These are phyloP conservation scores for Caenorhabditis virilis DNA, from an alignment of 2,888 invertebrate species.

Conservation along the genomic window DNA sequence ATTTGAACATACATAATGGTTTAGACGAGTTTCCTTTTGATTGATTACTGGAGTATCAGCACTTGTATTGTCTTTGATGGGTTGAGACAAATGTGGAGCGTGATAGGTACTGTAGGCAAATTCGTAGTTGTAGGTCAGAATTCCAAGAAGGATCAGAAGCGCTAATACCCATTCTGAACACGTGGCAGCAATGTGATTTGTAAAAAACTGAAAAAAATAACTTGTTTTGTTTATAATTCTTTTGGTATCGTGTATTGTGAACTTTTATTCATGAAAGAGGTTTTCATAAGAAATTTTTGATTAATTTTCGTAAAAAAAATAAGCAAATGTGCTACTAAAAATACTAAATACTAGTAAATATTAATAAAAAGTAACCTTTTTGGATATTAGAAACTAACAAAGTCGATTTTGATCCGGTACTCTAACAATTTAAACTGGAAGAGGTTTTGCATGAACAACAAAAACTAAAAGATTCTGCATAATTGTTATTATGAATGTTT, in stretches of 20 bases:
- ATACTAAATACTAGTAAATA: too few relatives aligned
- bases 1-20: background rate
- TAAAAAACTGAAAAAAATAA: constrained; percentile 21
- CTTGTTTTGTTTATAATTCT: background rate
- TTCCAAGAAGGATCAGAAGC: constrained; percentile 10
- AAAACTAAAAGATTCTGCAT: too few relatives aligned
- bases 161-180: constrained; percentile 36
- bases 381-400: too few relatives aligned
- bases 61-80: background rate
- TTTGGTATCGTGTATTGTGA: background rate
- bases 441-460: too few relatives aligned
- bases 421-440: too few relatives aligned
- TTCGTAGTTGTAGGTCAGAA: constrained; percentile 21
- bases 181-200: constrained; percentile 28
- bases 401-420: too few relatives aligned
- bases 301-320: too few relatives aligned
- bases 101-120: constrained; percentile 15
- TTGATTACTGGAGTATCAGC: background rate
- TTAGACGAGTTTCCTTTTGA: constrained; percentile 1
- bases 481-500: too few relatives aligned
- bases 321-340: too few relatives aligned
- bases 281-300: too few relatives aligned
- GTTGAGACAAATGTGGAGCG: constrained; percentile 7
- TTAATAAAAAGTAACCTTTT: too few relatives aligned
- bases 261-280: too few relatives aligned